Evolutionary conservation across 2,888 invertebrate species (phyloP), one percentile per base, ranked within the genome.

Genomic region (Junonia oenone): DNA sequence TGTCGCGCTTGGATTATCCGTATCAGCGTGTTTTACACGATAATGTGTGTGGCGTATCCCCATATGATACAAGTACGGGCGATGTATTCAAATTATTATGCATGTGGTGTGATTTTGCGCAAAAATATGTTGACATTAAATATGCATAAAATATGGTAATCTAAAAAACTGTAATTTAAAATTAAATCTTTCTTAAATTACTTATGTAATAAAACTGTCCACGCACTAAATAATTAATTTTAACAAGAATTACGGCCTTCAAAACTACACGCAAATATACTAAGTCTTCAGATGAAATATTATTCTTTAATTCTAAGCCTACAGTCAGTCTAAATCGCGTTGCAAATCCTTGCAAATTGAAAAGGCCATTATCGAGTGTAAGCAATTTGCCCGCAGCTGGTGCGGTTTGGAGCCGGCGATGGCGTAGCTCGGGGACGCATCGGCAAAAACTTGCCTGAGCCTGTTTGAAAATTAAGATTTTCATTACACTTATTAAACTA

Each of bases 361-460:
- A 89, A 81, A 76, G 74, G 83, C 84, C 83, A 87, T 88, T 88
- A 88, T 88, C 88, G 82, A 76, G 76, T 81, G 75, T 78, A 79
- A 83, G 85, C 87, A 83, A 89, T 89, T 86, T 87, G 79, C 62
- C 65, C 76, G 76, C 89, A 88, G 89, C 83, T 89, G 89, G 85
- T 85, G 86, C 81, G 53, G 47, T 48, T 48, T 48, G 26, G 38
- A 56, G 51, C 47, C 43, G 40, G 33, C 35, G 48, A 45, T 52
- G 43, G 29, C 47, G 50, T 13, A 19, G 26, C 40, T 33, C 40
- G 17, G 22, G 29, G 22, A 26, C n/a, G 11, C 22, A 14, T 22
- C 29, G 17, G 48, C 40, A 37, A 33, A 26, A 52, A 46, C 43
- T 31, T 31, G 27, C 29, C 8, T 19, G 19, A 17, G 27, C 29